Evolutionary conservation across 2,797 vertebrate genomes (phyloP), one percentile per base, ranked within the genome.

Genomic region (Poeciliopsis paucimaculata): DNA sequence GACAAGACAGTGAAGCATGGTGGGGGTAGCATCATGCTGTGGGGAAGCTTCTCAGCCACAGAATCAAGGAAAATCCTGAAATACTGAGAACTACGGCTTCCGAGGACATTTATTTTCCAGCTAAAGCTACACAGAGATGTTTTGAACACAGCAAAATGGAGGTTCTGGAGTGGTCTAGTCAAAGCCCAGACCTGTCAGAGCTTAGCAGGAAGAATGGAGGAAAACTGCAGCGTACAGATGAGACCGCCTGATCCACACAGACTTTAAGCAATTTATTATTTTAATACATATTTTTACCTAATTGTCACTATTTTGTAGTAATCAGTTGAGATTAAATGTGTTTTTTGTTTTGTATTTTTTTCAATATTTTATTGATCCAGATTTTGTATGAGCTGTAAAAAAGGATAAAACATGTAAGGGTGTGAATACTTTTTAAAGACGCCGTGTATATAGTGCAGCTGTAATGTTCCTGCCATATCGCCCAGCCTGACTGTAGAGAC

Each of bases 401-500:
- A 57, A 13, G 53, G n/a, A 13, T 13, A 57, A 57, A 57, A 28
- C n/a, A 57, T 57, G 26, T 12, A 57, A 57, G 55, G 4, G n/a
- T 12, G 55, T 28, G 55, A 57, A 57, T 57, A 57, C 55, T 28
- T 57, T 57, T 57, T n/a, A 28, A 5, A 57, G 53, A 12, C 10
- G 4, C 4, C 5, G n/a, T 5, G 12, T 0, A 5, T 13, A 57
- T 15, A 2, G 23, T 16, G 12, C 31, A 72, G 70, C 7, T 72
- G 4, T 9, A 31, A 46, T 47, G 15, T 73, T 73, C 72, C 47
- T 73, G 28, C 26, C 73, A 74, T 41, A 55, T 74, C 20, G 51
- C 34, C 49, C 73, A 74, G 73, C 49, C 73, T 31, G 53, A 28
- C 49, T 46, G 79, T 76, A 81, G 81, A 28, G 28, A 20, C 60